Evolutionary conservation across 2,113 vertebrate genomes (phyloP).

Genomic region (Neotoma lepida): DNA sequence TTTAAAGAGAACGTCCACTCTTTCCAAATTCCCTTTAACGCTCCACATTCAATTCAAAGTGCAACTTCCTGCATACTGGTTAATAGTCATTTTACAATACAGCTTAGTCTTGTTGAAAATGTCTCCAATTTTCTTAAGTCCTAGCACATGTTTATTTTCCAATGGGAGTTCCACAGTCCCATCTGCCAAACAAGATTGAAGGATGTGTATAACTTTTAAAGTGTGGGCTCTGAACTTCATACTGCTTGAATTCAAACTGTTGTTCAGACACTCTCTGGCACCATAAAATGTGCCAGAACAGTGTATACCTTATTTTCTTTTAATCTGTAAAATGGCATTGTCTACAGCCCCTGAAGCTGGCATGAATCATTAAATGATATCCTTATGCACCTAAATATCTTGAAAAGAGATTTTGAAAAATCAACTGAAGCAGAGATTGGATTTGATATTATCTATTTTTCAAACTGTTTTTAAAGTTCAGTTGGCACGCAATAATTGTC

Average conservation of each 20-base stretch:
- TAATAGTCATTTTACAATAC: constrained; percentile 14
- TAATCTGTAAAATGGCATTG: background rate
- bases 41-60: background rate
- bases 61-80: background rate
- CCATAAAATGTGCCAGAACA: background rate
- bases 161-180: background rate
- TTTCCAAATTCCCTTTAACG: background rate
- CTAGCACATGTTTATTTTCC: background rate
- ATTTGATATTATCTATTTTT: background rate
- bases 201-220: background rate
- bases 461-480: background rate
- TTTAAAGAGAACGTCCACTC: constrained; percentile 14
- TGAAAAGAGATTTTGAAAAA: background rate
- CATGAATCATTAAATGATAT: background rate
- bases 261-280: background rate
- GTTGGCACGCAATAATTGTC: background rate
- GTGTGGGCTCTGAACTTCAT: background rate
- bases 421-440: background rate
- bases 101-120: background rate
- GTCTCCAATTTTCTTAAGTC: background rate
- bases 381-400: background rate
- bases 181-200: background rate
- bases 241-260: background rate
- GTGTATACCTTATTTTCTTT: background rate
- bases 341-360: background rate